Percentiles rank a stretch among this genome's conserved stretches.
Conservation (phyloP, 2,113 vertebrate genomes). For the Gopherus evgoodei region DNA sequence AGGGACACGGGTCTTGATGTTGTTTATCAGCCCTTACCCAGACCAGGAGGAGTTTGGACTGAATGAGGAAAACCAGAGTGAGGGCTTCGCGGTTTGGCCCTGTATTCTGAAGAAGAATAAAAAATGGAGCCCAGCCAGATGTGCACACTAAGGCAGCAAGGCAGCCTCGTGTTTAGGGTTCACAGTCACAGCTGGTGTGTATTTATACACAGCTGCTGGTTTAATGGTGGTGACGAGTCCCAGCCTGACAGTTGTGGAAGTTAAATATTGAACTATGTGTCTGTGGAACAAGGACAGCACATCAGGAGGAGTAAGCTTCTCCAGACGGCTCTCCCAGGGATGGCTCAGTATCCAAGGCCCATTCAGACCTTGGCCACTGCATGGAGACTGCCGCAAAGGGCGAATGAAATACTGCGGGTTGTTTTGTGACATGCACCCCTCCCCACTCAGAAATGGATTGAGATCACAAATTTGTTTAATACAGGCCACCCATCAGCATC, state of each 20-base stretch:
- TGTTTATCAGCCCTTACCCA: neutral
- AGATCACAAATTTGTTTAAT: rapidly evolving
- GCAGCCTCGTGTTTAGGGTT: neutral
- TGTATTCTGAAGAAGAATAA: neutral
- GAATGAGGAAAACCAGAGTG: neutral
- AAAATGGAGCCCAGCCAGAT: neutral
- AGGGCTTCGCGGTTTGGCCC: neutral
- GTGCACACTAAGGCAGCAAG: neutral
- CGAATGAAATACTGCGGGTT: neutral
- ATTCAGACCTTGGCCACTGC: neutral
- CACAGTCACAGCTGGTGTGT: neutral
- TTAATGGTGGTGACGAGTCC: too few relatives aligned
- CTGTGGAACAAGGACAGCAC: neutral
- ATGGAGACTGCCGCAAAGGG: neutral
- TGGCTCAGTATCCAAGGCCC: neutral
- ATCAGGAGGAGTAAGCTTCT: neutral
- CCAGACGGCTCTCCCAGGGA: neutral
- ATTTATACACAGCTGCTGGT: neutral
- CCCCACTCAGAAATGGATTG: neutral
- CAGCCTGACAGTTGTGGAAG: neutral
- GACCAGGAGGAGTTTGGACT: neutral
- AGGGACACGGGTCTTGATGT: too few relatives aligned
- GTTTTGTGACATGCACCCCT: neutral
- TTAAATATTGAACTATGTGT: neutral
- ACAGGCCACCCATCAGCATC: neutral